Evolutionary conservation across 2,888 invertebrate species (phyloP).

Genomic region (Lathronympha strigana): DNA sequence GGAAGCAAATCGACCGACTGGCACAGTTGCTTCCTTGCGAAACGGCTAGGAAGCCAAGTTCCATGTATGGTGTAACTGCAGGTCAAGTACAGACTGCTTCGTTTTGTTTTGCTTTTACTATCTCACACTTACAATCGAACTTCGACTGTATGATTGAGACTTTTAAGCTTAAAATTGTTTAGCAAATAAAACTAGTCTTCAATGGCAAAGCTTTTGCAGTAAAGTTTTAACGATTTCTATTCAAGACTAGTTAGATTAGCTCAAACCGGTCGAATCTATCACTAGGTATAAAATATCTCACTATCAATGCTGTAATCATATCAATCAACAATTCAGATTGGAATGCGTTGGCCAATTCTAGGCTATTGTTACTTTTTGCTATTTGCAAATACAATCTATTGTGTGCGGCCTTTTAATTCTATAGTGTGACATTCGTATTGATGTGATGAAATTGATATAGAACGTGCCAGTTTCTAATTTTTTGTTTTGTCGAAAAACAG

Average conservation of each 20-base stretch:
- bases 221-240: constrained; percentile 10
- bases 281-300: constrained; percentile 3
- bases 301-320: constrained; percentile 20
- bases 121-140: not conserved
- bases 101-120: constrained; percentile 27
- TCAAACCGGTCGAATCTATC: not conserved
- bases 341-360: constrained; percentile 39
- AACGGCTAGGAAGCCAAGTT: constrained; percentile 60
- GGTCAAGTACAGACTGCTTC: constrained; percentile 49
- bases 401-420: constrained; percentile 33
- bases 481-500: constrained; percentile 17
- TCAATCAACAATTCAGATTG: constrained; percentile 25
- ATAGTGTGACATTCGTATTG: constrained; percentile 40
- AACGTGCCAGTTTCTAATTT: constrained; percentile 21
- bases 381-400: constrained; percentile 42
- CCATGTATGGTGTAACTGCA: constrained; percentile 58
- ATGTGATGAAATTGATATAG: constrained; percentile 38
- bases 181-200: not conserved
- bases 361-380: constrained; percentile 44
- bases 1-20: constrained; percentile 50
- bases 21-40: constrained; percentile 62
- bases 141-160: not conserved
- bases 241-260: not conserved
- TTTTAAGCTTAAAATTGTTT: not conserved
- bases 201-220: constrained; percentile 10